Evolutionary conservation across 2,113 vertebrate species (phyloP).

Genomic region (Dipodomys ordii): DNA sequence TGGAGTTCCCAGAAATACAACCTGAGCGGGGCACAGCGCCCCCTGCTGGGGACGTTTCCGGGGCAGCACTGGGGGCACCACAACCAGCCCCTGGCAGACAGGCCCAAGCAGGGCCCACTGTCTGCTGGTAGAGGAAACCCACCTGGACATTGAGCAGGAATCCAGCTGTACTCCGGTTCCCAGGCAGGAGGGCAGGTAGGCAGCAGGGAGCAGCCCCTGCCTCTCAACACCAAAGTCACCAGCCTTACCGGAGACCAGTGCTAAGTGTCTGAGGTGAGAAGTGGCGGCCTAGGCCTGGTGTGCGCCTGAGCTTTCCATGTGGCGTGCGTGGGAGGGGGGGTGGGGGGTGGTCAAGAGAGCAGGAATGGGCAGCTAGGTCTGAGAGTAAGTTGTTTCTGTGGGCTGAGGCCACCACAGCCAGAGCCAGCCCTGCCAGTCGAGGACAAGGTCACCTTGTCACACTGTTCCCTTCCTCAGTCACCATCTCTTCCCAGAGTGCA

Average conservation of each 20-base stretch:
- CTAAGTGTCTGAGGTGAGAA: too few species aligned
- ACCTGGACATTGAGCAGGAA: background rate
- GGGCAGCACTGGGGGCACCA: too few species aligned
- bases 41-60: background rate
- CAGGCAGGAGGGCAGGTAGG: background rate
- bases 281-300: too few species aligned
- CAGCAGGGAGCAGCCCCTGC: background rate
- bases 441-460: accelerated
- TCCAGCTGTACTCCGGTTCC: background rate
- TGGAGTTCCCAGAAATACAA: too few species aligned
- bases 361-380: too few species aligned
- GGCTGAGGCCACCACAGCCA: background rate
- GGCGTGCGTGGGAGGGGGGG: background rate
- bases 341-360: too few species aligned
- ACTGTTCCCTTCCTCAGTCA: accelerated
- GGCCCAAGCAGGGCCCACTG: background rate
- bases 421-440: background rate
- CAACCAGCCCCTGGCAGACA: background rate
- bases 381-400: background rate
- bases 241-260: background rate
- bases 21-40: too few species aligned
- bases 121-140: background rate
- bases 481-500: background rate
- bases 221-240: background rate
- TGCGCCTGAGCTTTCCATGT: too few species aligned